Evolutionary conservation across 2,888 invertebrate species (phyloP), one percentile per base, ranked within the genome.

Genomic region (Rhogogaster chlorosoma): DNA sequence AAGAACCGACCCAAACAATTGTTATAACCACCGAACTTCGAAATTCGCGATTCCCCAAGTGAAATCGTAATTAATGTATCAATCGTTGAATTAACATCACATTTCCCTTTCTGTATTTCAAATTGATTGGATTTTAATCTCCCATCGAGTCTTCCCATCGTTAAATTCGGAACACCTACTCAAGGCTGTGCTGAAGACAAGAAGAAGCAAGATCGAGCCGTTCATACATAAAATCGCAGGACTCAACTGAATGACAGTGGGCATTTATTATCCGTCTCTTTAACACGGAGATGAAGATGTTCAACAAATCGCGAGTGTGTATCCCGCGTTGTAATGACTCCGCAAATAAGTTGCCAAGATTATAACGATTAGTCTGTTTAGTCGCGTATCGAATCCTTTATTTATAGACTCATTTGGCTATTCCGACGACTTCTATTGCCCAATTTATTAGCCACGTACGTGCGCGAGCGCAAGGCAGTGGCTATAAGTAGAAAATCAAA

Each of bases 201-300:
- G 12, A 7, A 73, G 9, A 73, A 1, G 26, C 9, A 42, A 73
- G 22, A 15, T 70, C 73, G 22, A 26, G 29, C n/a, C n/a, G 38
- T 22, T 73, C 9, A 5, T 38, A n/a, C 42, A 18, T 42, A 10
- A n/a, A 42, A 67, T 32, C 83, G 32, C 73, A 73, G 32, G 12
- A 49, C 36, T 73, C 49, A 29, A 49, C 70, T n/a, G 29, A n/a
- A 18, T 73, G 83, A 84, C 73, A 32, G 83, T 67, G 32, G 6
- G 49, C 32, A 84, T 71, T 84, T 84, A 53, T 73, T 45, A 73
- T 84, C 73, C 32, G 22, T 36, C 71, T 71, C 73, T 73, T 36
- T 83, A 83, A 73, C 32, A 32, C 32, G n/a, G 83, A 83, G 73
- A 84, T 84, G 15, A 71, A 84, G 71, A 71, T 71, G 83, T 84